phyloP scores from a whole-genome alignment of 2,797 vertebrate genomes.

The Coendou prehensilis region DNA sequence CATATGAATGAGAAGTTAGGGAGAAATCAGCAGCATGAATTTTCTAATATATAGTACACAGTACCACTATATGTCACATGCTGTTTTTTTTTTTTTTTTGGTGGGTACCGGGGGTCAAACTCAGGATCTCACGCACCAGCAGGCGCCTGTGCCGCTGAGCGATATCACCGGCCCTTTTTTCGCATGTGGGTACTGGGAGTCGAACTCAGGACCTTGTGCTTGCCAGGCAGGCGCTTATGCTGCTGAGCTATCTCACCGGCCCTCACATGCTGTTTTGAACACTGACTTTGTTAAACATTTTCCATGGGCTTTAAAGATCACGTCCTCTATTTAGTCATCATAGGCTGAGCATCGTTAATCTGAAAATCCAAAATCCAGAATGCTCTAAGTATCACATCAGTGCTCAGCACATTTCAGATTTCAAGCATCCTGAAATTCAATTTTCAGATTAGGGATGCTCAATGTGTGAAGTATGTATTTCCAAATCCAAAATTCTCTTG shows the following conservation, averaged over 20 bases:
- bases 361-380: background rate
- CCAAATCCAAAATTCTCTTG: background rate
- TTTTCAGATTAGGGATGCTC: background rate
- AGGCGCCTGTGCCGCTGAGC: no score
- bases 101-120: no score
- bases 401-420: background rate
- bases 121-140: no score
- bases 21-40: background rate
- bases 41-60: background rate
- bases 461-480: background rate
- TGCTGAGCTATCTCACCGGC: no score
- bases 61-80: background rate
- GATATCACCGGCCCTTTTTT: no score
- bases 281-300: background rate
- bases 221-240: no score
- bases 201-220: no score
- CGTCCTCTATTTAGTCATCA: background rate
- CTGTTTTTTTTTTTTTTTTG: background rate
- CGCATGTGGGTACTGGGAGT: no score
- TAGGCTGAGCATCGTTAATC: background rate
- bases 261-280: background rate
- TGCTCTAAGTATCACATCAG: background rate
- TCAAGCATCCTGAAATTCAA: background rate
- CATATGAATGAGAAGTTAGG: background rate
- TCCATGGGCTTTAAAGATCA: background rate